Evolutionary conservation across 2,888 invertebrate species (phyloP).

Genomic region (Ennomos erosarius): DNA sequence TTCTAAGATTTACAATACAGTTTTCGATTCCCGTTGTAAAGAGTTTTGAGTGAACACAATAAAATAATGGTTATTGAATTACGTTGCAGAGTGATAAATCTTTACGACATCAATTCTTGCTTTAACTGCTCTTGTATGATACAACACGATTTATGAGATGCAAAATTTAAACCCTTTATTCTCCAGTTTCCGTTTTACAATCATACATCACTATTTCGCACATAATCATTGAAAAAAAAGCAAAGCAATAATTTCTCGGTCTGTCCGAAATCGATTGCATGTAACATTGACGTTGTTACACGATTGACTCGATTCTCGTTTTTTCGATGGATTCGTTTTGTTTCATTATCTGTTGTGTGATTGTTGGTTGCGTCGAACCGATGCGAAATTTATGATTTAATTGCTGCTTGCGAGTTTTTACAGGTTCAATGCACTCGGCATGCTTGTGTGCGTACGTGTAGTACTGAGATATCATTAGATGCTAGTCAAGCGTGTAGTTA

Average conservation of each 20-base stretch:
- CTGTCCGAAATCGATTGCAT: constrained; percentile 68
- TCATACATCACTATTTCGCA: constrained; percentile 30
- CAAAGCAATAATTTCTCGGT: constrained; percentile 58
- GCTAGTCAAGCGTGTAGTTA: constrained; percentile 59
- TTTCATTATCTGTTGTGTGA: constrained; percentile 81
- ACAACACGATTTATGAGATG: constrained; percentile 20
- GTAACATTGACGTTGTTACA: constrained; percentile 60
- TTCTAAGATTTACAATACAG: constrained; percentile 44
- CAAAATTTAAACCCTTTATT: constrained; percentile 30
- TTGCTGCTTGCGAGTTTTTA: constrained; percentile 67
- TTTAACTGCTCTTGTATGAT: constrained; percentile 21
- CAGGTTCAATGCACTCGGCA: constrained; percentile 54
- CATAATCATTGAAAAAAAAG: constrained; percentile 35
- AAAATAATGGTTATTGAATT: constrained; percentile 20
- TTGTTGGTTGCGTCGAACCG: constrained; percentile 80
- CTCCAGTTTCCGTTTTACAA: constrained; percentile 16
- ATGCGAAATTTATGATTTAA: constrained; percentile 83
- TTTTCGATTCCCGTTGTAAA: constrained; percentile 7
- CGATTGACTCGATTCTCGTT: constrained; percentile 46
- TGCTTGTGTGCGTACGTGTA: constrained; percentile 36
- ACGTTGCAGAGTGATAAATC: constrained; percentile 15
- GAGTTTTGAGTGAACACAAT: constrained; percentile 12
- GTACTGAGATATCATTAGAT: constrained; percentile 38
- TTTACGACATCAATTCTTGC: constrained; percentile 20
- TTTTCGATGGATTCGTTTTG: constrained; percentile 71